Evolutionary conservation across 2,797 vertebrate species (phyloP), one percentile per base, ranked within the genome.

Genomic region (Thunnus albacares): DNA sequence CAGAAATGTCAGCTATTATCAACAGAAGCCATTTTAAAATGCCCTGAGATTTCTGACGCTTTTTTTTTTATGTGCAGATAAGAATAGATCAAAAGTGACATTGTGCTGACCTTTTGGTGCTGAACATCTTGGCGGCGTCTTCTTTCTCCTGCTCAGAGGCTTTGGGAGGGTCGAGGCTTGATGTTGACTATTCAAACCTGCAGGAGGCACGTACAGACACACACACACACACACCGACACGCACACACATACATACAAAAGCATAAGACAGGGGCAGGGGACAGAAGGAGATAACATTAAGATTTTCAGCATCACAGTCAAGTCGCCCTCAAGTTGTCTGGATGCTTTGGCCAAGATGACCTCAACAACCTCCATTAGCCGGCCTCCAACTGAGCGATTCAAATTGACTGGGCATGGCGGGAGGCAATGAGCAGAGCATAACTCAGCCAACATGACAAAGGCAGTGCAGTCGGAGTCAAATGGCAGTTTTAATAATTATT

Each of bases 91-190:
- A 91, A 80, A 90, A 89, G 88, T 86, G 85, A 91, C 88, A 91
- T 74, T 68, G 66, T 41, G 59, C 95, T 93, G 87, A 96, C 96
- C 96, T 96, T 95, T 96, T 96, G 85, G 94, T 96, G 95, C 91
- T 96, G 94, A 96, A 96, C 96, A 96, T 96, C 88, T 94, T 93
- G 92, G 87, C 87, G 62, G 82, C 30, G 91, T 90, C 87, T 92
- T 92, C 85, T 80, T 89, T 83, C 82, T 90, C 64, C 83, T 85
- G 80, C 84, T 84, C 72, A 26, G 78, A 81, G 91, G 80, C 77
- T 90, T 83, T 63, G 86, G 84, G 68, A 81, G 90, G 73, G 84
- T 94, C 62, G 53, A 55, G 66, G 74, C 85, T 87, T 85, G 89
- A 90, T 86, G 90, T 89, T 66, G 84, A 85, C 77, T 90, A 88